Evolutionary conservation across 1,140 invertebrate species (phyloP).

Genomic region (Ceratina australensis): DNA sequence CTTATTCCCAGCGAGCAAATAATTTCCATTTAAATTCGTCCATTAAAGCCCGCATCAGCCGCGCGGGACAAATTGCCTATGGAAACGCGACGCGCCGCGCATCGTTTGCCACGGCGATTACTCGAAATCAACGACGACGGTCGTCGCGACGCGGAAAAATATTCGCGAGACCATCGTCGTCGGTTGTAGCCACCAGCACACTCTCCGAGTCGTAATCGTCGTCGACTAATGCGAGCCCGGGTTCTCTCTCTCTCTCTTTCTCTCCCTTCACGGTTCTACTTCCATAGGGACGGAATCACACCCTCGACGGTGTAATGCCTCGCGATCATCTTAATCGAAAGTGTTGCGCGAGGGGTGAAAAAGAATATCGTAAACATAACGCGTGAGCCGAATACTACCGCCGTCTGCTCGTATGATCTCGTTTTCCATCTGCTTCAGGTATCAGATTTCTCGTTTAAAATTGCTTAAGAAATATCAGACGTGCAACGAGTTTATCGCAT

Average conservation of each 20-base stretch:
- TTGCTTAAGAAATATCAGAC: not conserved
- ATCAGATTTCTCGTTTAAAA: not conserved
- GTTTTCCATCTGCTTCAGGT: not conserved
- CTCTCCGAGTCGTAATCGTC: not conserved
- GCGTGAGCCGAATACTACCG: not conserved
- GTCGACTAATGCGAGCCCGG: not conserved
- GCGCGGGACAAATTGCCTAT: not conserved
- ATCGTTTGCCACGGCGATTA: not conserved
- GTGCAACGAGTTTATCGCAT: too few species aligned
- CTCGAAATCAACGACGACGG: slow-evolving; percentile 8
- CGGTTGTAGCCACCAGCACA: too few species aligned
- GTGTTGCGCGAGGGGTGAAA: not conserved
- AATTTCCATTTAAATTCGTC: slow-evolving; percentile 23
- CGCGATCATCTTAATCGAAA: not conserved
- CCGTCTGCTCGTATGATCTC: not conserved
- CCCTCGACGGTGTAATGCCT: not conserved
- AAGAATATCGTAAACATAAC: not conserved
- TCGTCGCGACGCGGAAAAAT: not conserved
- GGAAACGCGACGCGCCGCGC: not conserved
- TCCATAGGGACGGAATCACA: not conserved
- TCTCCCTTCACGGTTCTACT: not conserved
- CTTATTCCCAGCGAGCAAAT: slow-evolving; percentile 2
- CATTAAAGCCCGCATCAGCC: not conserved
- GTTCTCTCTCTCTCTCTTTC: too few species aligned
- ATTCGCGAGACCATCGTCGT: not conserved